phyloP scores from a whole-genome alignment of 2,888 invertebrate species.

The Chamaedrilus cognettii region DNA sequence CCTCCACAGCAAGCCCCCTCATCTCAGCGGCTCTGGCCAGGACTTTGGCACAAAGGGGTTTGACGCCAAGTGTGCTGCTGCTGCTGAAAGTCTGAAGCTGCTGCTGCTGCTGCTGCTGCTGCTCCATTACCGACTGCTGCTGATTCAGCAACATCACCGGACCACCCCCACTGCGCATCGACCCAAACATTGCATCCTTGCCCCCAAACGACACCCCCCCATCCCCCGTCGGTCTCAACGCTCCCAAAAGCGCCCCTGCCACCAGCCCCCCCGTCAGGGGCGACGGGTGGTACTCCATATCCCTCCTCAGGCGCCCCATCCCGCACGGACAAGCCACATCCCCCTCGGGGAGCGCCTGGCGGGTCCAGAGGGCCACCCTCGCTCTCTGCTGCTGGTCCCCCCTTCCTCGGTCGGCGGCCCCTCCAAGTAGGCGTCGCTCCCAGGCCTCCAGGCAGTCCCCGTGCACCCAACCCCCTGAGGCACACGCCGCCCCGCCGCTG shows the following conservation, averaged over 20 bases:
- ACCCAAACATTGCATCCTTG: no score
- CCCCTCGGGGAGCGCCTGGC: constrained; percentile 86
- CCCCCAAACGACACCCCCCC: no score
- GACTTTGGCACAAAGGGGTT: not conserved
- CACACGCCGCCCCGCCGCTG: constrained; percentile 89
- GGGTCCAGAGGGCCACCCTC: constrained; percentile 62
- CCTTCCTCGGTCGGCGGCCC: not conserved
- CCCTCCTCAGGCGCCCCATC: constrained; percentile 73
- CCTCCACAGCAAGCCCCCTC: not conserved
- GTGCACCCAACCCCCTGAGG: constrained; percentile 90
- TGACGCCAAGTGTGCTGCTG: not conserved
- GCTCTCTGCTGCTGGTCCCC: not conserved
- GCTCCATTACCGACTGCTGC: not conserved
- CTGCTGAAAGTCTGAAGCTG: not conserved
- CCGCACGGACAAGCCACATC: constrained; percentile 87
- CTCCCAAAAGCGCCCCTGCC: not conserved
- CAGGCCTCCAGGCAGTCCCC: constrained; percentile 91
- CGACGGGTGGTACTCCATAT: not conserved
- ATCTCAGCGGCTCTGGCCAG: not conserved
- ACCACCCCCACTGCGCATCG: no score
- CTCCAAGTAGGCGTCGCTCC: constrained; percentile 68
- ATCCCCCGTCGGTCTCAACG: no score
- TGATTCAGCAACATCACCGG: not conserved
- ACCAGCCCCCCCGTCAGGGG: not conserved
- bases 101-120: not conserved